Base-by-base conservation (phyloP, 2,797 vertebrate genomes). In the Amphiprion clarkii region DNA sequence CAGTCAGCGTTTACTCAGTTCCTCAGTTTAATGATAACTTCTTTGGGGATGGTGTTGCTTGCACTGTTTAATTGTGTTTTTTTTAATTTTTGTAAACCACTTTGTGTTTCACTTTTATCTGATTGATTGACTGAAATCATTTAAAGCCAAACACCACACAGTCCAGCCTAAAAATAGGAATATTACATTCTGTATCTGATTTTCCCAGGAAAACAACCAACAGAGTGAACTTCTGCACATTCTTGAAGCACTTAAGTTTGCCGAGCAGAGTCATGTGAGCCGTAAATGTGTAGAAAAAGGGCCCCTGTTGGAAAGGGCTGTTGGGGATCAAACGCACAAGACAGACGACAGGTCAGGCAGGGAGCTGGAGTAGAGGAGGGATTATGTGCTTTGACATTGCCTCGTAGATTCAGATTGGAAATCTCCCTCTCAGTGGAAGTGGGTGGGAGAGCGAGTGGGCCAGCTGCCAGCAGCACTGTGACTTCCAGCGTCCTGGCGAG, bases 201-300 rank as follows among this genome's bases (percentile, higher is more conserved):
- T 39, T 11, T 39, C 36, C 10, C 36, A 39, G 36, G 11, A 39
- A 39, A 40, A 21, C 36, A 51, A 56, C 68, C 70, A 85, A 82
- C 74, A 60, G 64, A 54, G 55, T 78, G 87, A 85, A 88, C 84
- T 67, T 85, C 79, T 48, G 84, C 61, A 90, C 87, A 90, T 89
- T 92, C 88, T 89, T 91, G 13, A 60, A 77, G 79, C 83, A 80
- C 89, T 92, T 88, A 84, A 65, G 23, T 79, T 77, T 83, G 79
- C 82, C 84, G 81, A 82, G 70, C 68, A 2, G 59, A 76, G 88
- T 93, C 90, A 93, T 88, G 91, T 84, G 80, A 85, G 75, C 80
- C 58, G 79, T 78, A 57, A 84, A 91, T 87, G 80, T 78, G 73
- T 79, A 78, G 40, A 88, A 89, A 88, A 90, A 87, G 74, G 78